Base-by-base conservation (phyloP, 1,140 invertebrate species). In the Neelides sp. region DNA sequence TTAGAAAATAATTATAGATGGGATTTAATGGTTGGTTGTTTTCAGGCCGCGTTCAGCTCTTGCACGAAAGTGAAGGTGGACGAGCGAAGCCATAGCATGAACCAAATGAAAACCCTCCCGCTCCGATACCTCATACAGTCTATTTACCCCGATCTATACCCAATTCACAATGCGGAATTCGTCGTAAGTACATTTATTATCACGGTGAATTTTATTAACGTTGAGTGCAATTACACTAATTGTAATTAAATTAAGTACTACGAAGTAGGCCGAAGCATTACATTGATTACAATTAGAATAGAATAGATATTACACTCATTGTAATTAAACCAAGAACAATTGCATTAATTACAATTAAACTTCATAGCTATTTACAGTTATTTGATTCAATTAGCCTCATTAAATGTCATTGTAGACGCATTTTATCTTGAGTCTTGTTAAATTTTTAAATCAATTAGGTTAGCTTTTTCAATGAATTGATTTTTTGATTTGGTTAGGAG, bases 141-240 rank as follows among this genome's bases (percentile, higher is more conserved):
- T 44, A 77, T 97, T 51, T 95, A 97, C 75, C 94, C 95, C 8
- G 83, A 90, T 68, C 71, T 99, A 30, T 98, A 96, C 71, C 79
- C 89, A 5, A 67, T 99, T 35, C 87, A 95, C 67, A 68, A 68
- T 55, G 71, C 93, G 22, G 75, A 78, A 54, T 76, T 80, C 36
- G 70, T 76, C 58, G 76, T 76, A 60, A 73, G 74, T 50, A 47
- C 22, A 30, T 63, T 45, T 52, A 54, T 23, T 36, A 57, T 22
- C 39, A 63, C 36, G 55, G 53, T 10, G 26, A 37, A n/a, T 7
- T 43, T 37, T 48, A n/a, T n/a, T n/a, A n/a, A n/a, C n/a, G n/a
- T n/a, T n/a, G 8, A 8, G 19, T 7, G 7, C 26, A 47, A 30
- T 23, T 42, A 26, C 28, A 8, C 13, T 46, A 13, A 46, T 50